These are phyloP conservation scores for Hyppa rectilinea DNA, from an alignment of 2,888 invertebrate genomes.

Conservation along the genomic window DNA sequence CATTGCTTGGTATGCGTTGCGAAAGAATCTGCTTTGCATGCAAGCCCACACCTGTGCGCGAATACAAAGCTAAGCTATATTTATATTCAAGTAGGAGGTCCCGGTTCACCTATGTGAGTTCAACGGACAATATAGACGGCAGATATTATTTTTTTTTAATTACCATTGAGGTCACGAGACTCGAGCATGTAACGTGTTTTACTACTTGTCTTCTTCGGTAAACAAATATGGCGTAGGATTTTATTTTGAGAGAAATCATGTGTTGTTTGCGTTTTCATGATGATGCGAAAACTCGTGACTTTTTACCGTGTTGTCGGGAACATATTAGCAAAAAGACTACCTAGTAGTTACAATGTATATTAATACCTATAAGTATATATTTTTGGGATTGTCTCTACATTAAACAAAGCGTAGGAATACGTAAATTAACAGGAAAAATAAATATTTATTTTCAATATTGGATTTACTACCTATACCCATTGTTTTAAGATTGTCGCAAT, in stretches of 20 bases:
- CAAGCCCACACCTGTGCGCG: conserved; percentile 73
- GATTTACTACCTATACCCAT: neutral
- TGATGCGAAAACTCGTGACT: conserved; percentile 17
- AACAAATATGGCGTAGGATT: conserved; percentile 21
- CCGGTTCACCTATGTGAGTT: conserved; percentile 75
- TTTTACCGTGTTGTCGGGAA: neutral
- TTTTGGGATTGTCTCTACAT: neutral
- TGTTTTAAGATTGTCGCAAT: neutral
- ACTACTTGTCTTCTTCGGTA: conserved; percentile 9
- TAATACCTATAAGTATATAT: too few species aligned
- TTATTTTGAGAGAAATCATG: conserved; percentile 20
- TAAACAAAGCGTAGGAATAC: conserved; percentile 10
- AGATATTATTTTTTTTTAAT: conserved; percentile 43
- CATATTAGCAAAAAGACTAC: neutral
- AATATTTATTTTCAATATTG: neutral
- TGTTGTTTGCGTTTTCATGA: conserved; percentile 4
- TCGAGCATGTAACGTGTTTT: neutral
- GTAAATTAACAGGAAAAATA: conserved; percentile 6
- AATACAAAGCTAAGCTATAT: conserved; percentile 76
- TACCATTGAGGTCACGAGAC: conserved; percentile 36
- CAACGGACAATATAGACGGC: conserved; percentile 65
- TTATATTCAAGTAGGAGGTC: conserved; percentile 81
- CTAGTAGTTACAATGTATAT: neutral
- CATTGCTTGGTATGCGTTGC: conserved; percentile 77
- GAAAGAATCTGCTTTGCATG: conserved; percentile 81